These are phyloP conservation scores for Discoglossus pictus DNA, from an alignment of 2,797 vertebrate genomes.

Conservation along the genomic window DNA sequence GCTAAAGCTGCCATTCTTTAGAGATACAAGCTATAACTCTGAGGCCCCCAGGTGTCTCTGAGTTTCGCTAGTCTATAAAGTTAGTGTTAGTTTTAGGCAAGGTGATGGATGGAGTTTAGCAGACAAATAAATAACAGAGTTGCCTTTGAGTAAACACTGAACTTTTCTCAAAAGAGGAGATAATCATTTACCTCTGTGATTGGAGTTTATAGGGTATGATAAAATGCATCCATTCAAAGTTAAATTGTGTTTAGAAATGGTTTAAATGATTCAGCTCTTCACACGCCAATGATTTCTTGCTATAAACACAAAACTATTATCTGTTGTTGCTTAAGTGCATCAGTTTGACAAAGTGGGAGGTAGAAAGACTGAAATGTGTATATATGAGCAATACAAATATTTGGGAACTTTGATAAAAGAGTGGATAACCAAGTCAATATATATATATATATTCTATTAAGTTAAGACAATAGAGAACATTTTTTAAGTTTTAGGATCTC, in stretches of 20 bases:
- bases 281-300: constrained; percentile 14
- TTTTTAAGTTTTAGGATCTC: too few relatives aligned
- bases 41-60: neutral
- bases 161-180: neutral
- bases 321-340: neutral
- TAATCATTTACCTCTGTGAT: constrained; percentile 20
- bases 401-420: neutral
- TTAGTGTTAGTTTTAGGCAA: neutral
- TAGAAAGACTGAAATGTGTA: constrained; percentile 4
- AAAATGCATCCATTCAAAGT: constrained; percentile 16
- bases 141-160: neutral
- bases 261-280: neutral
- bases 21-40: neutral
- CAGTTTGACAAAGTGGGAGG: neutral
- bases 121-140: constrained; percentile 7
- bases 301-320: constrained; percentile 10
- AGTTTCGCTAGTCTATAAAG: neutral
- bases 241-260: constrained; percentile 27
- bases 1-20: constrained; percentile 4
- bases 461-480: too few relatives aligned
- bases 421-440: neutral
- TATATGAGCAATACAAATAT: neutral
- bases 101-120: constrained; percentile 1
- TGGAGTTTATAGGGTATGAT: constrained; percentile 18
- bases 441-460: too few relatives aligned